Evolutionary conservation across 2,888 invertebrate species (phyloP), one percentile per base, ranked within the genome.

Genomic region (Gisinianus flammeolus): DNA sequence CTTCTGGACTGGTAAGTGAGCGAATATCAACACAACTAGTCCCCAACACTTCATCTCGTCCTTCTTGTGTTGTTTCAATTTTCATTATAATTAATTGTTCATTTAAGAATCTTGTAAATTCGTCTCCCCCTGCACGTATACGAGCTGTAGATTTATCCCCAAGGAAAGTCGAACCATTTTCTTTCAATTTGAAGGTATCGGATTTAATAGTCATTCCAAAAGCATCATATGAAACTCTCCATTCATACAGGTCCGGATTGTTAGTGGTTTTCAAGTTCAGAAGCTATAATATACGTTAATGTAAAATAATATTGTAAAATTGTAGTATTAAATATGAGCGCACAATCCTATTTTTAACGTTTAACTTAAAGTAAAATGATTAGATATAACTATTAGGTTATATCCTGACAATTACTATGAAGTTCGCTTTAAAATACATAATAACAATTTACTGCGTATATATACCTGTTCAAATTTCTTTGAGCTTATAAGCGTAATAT

Each of bases 101-200:
- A 0, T 8, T 0, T 31, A 76, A 58, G 33, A 76, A 76, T 69
- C 33, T 69, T 8, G 33, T 33, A 19, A 76, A 69, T 35, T 68
- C 76, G 24, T 26, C 16, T 24, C 24, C 22, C 58, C 56, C 62
- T 12, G 69, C 58, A 52, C 76, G 56, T 2, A 76, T 58, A 33
- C 76, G 30, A 44, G 69, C 76, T 58, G 76, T 76, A 22, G 68
- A 69, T 24, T 68, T 68, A 26, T 76, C 76, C 0, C 76, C 76
- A 8, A 68, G 33, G 44, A 67, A 76, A 2, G 69, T 76, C 26
- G 31, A 5, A 19, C 19, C 24, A 22, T 28, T 26, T 0, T 56
- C 19, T 10, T 26, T 12, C 4, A 71, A 4, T 2, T 3, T 56
- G 24, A 71, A 71, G 19, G 5, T 6, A 58, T 71, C 71, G 8